Conservation (phyloP, 2,113 vertebrate species). For the Petromus typicus region DNA sequence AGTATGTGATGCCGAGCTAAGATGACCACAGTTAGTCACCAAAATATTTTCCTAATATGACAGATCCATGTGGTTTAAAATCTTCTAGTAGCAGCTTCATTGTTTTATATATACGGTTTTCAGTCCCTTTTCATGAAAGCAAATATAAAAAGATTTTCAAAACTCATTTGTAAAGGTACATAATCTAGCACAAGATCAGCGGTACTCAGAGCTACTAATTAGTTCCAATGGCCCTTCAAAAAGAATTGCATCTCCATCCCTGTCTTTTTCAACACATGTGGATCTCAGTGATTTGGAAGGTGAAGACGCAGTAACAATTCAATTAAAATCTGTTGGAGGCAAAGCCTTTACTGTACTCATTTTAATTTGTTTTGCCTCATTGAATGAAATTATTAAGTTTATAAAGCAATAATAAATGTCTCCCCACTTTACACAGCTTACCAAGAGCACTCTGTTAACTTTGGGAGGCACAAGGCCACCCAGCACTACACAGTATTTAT, state of each 20-base stretch:
- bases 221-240: not conserved
- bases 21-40: slow-evolving; percentile 85
- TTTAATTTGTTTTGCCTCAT: slow-evolving; percentile 2
- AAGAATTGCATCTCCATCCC: not conserved
- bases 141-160: slow-evolving; percentile 42
- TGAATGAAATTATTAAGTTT: not conserved
- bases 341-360: not conserved
- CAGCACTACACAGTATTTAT: not conserved
- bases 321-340: not conserved
- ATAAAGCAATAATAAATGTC: not conserved
- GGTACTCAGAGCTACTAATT: not conserved
- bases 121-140: slow-evolving; percentile 60
- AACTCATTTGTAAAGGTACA: not conserved
- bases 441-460: not conserved
- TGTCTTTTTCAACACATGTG: not conserved
- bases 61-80: slow-evolving; percentile 81
- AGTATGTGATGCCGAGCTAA: slow-evolving; percentile 77
- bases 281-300: not conserved
- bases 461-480: not conserved
- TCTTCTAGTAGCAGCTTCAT: slow-evolving; percentile 52
- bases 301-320: not conserved
- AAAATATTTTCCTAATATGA: slow-evolving; percentile 84
- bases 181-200: not conserved
- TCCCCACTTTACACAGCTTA: not conserved
- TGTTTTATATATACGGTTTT: slow-evolving; percentile 58